These are phyloP conservation scores for Hermaeophaga mercurialis DNA, from an alignment of 2,888 invertebrate species.

Conservation along the genomic window DNA sequence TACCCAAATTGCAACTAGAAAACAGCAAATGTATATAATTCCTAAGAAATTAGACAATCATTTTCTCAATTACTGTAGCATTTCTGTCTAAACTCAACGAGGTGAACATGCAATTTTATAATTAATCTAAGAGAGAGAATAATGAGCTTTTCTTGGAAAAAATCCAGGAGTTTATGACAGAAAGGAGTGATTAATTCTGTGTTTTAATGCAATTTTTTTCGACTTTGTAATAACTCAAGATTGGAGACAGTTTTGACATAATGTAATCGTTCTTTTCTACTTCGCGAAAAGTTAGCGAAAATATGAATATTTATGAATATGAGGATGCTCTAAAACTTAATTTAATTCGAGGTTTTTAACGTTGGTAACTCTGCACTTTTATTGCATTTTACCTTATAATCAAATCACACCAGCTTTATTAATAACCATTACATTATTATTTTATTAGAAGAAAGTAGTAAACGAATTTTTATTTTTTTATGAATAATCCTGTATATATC, in stretches of 20 bases:
- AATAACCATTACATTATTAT: no score
- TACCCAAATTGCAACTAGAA: conserved; percentile 13
- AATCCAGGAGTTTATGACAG: conserved; percentile 34
- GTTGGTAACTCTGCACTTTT: no score
- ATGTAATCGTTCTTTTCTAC: conserved; percentile 25
- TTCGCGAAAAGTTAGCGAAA: conserved; percentile 16
- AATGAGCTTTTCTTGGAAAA: conserved; percentile 38
- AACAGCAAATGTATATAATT: conserved; percentile 28
- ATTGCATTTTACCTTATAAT: no score
- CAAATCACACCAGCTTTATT: no score
- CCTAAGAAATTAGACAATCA: conserved; percentile 22
- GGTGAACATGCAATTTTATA: conserved; percentile 49
- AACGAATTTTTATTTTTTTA: no score
- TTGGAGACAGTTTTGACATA: conserved; percentile 27
- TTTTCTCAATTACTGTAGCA: conserved; percentile 24
- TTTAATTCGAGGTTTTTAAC: no score
- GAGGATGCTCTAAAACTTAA: no score
- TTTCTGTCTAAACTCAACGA: conserved; percentile 26
- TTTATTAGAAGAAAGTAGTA: no score
- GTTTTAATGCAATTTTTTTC: conserved; percentile 33
- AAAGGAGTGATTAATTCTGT: conserved; percentile 30
- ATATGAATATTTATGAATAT: conserved; percentile 26
- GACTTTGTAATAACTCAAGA: conserved; percentile 26
- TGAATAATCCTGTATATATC: no score
- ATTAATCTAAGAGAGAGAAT: conserved; percentile 48